These are phyloP conservation scores for Hylaea fasciaria DNA, from an alignment of 2,888 invertebrate species.

Conservation along the genomic window DNA sequence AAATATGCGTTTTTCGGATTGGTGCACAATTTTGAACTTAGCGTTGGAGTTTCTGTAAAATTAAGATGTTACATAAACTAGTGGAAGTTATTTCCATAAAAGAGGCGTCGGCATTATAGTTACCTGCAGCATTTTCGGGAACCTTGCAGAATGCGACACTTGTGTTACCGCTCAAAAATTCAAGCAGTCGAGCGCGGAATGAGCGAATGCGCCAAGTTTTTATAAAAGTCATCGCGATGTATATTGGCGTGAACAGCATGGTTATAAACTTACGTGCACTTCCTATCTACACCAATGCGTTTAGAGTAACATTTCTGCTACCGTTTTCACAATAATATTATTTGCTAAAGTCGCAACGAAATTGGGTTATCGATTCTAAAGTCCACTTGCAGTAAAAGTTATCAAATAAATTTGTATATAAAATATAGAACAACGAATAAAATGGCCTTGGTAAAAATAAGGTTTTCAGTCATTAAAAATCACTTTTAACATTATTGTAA, in stretches of 20 bases:
- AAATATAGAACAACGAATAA: constrained; percentile 7
- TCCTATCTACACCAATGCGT: constrained; percentile 1
- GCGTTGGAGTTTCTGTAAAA: constrained; percentile 77
- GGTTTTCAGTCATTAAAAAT: constrained; percentile 12
- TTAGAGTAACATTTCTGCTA: constrained; percentile 17
- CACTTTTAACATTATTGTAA: background rate
- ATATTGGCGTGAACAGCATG: constrained; percentile 92
- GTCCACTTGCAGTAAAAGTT: constrained; percentile 57
- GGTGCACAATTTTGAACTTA: constrained; percentile 83
- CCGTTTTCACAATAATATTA: constrained; percentile 36
- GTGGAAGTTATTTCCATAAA: background rate
- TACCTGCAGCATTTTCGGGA: constrained; percentile 81
- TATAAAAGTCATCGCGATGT: constrained; percentile 92
- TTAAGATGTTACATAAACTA: constrained; percentile 28
- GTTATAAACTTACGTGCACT: constrained; percentile 40
- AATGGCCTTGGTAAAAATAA: background rate
- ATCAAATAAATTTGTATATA: constrained; percentile 27
- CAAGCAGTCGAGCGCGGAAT: constrained; percentile 88
- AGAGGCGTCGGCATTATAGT: background rate
- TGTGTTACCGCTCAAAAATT: constrained; percentile 84
- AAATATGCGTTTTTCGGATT: constrained; percentile 85
- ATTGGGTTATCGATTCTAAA: constrained; percentile 80
- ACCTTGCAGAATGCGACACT: constrained; percentile 86
- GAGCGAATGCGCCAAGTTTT: constrained; percentile 92
- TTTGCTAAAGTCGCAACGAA: constrained; percentile 36